A percentile compares a stretch with the other conserved stretches of the same genome.
These are phyloP conservation scores for Leucosticte australis DNA, from an alignment of 2,113 vertebrate species.

Conservation along the genomic window DNA sequence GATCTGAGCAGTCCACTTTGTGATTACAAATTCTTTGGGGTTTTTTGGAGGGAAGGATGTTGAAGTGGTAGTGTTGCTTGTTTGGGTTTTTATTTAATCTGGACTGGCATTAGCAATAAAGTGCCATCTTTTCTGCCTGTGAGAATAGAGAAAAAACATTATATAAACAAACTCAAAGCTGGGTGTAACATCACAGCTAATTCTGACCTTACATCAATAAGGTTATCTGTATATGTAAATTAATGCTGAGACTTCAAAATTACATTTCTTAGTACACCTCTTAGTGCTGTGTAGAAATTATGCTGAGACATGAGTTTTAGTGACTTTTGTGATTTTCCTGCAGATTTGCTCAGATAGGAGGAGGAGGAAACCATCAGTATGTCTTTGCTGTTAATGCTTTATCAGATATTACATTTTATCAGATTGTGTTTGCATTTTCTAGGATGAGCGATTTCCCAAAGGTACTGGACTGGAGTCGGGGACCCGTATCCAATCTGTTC, in stretches of 20 bases:
- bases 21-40: background rate
- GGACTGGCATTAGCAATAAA: background rate
- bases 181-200: background rate
- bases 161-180: background rate
- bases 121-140: background rate
- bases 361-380: background rate
- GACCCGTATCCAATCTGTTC: slow-evolving; percentile 92
- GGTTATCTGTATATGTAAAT: background rate
- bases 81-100: background rate
- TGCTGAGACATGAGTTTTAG: background rate
- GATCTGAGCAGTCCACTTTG: background rate
- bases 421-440: background rate
- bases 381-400: background rate
- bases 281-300: background rate
- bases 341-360: background rate
- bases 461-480: slow-evolving; percentile 95
- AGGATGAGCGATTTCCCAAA: slow-evolving; percentile 96
- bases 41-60: rapidly evolving
- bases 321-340: background rate
- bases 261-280: background rate
- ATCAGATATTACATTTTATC: background rate
- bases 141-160: background rate
- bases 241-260: background rate
- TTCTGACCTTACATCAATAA: background rate
- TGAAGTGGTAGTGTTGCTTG: background rate